Evolutionary conservation across 2,113 vertebrate species (phyloP).

Genomic region (Phalacrocorax aristotelis): DNA sequence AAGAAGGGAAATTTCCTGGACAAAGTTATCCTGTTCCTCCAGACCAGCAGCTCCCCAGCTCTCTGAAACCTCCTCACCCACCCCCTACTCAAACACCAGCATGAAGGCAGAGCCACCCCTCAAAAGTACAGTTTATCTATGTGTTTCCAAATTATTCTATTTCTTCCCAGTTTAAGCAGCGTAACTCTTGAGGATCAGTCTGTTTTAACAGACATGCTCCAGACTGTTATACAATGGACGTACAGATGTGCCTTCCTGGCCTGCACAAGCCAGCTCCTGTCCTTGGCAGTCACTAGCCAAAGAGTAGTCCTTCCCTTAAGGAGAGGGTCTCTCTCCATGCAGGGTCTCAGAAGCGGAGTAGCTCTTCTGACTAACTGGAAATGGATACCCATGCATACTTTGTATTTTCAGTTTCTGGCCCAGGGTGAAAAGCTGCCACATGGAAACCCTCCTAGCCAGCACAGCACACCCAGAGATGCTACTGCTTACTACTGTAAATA

Average conservation of each 20-base stretch:
- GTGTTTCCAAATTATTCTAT: neutral
- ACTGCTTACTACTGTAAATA: neutral
- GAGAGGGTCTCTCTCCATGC: neutral
- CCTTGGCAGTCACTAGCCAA: neutral
- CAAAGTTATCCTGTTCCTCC: neutral
- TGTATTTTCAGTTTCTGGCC: neutral
- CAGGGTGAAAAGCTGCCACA: neutral
- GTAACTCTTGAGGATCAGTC: neutral
- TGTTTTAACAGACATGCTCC: neutral
- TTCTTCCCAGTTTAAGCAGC: neutral
- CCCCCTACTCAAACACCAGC: neutral
- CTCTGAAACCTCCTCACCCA: neutral
- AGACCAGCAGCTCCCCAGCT: neutral
- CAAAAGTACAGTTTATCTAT: neutral
- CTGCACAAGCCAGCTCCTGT: neutral
- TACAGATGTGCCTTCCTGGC: neutral
- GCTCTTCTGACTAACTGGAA: neutral
- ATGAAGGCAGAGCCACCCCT: neutral
- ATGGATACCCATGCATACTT: neutral
- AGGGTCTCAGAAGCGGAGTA: neutral
- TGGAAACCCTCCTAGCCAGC: neutral
- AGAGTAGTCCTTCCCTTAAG: neutral
- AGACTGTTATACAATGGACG: rapidly evolving
- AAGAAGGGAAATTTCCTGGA: neutral
- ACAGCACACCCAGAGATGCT: neutral